Evolutionary conservation across 2,113 vertebrate genomes (phyloP), one percentile per base, ranked within the genome.

Genomic region (Myrmecophaga tridactyla): DNA sequence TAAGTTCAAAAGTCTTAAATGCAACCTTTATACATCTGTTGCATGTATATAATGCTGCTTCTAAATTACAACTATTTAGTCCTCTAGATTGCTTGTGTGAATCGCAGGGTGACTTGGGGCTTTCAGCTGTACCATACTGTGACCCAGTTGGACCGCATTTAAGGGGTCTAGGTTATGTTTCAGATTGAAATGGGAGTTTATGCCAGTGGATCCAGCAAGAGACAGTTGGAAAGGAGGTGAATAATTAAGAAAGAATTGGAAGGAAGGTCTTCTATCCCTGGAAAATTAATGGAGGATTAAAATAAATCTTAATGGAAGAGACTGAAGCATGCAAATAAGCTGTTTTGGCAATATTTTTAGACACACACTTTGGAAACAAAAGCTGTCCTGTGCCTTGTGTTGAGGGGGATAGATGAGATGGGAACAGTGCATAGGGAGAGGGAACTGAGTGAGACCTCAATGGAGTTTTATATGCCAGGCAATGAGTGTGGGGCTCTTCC

Each of bases 101-200:
- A 43, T 67, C 8, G 65, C 25, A 65, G 17, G 34, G 14, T 3
- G 11, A 86, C 18, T 20, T 36, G 36, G 34, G 60, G 20, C 21
- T 36, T 4, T 62, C 31, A n/a, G 13, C 31, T 67, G 23, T 41
- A 39, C 20, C n/a, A 39, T 6, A 1, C 3, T 7, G 13, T 73
- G 62, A 53, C 6, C 3, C 7, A 6, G 0, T 0, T 29, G 11
- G 11, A 25, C 4, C 63, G 11, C n/a, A 21, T 39, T 77, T 31
- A 3, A 23, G 36, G 31, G 39, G 3, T 20, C 4, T n/a, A 15
- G 53, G 2, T 60, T 8, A 53, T 3, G 23, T 36, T 76, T 72
- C 34, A 36, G 4, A 46, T 21, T 41, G 77, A 27, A 25, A 43
- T 1, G 6, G 27, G 53, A 34, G 10, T 41, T 86, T 60, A 56